Percentiles rank a stretch among this genome's conserved stretches.
Evolutionary conservation across 1,140 invertebrate species (phyloP).

Genomic region (Contarinia nasturtii): DNA sequence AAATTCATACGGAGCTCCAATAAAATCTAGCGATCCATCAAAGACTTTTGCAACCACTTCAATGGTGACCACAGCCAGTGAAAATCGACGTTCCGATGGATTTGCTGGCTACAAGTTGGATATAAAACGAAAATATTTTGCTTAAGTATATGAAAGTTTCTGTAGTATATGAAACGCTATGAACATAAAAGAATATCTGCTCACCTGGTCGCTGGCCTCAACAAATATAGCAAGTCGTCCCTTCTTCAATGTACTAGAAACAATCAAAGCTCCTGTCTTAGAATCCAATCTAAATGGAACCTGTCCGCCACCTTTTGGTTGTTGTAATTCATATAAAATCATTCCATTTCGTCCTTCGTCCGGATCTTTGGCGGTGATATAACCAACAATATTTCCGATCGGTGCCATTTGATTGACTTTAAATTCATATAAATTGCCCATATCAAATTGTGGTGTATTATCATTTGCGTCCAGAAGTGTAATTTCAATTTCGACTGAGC

Average conservation of each 20-base stretch:
- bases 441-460: slow-evolving; percentile 67
- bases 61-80: slow-evolving; percentile 63
- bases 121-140: neutral
- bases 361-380: slow-evolving; percentile 57
- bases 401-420: slow-evolving; percentile 43
- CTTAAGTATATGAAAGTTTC: neutral
- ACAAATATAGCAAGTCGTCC: slow-evolving; percentile 60
- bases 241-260: slow-evolving; percentile 40
- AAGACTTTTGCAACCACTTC: slow-evolving; percentile 36
- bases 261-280: slow-evolving; percentile 46
- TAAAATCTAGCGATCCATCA: slow-evolving; percentile 52
- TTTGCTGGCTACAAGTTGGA: slow-evolving; percentile 33
- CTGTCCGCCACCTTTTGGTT: slow-evolving; percentile 31
- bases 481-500: slow-evolving; percentile 55
- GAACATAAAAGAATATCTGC: neutral
- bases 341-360: slow-evolving; percentile 63
- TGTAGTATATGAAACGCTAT: too few relatives aligned
- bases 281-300: slow-evolving; percentile 51
- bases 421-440: slow-evolving; percentile 63
- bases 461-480: slow-evolving; percentile 71
- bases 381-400: slow-evolving; percentile 46
- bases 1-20: slow-evolving; percentile 76
- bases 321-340: slow-evolving; percentile 56
- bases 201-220: slow-evolving; percentile 52
- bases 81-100: slow-evolving; percentile 58